These are phyloP conservation scores for Tetrao urogallus DNA, from an alignment of 2,113 vertebrate species.

Conservation along the genomic window DNA sequence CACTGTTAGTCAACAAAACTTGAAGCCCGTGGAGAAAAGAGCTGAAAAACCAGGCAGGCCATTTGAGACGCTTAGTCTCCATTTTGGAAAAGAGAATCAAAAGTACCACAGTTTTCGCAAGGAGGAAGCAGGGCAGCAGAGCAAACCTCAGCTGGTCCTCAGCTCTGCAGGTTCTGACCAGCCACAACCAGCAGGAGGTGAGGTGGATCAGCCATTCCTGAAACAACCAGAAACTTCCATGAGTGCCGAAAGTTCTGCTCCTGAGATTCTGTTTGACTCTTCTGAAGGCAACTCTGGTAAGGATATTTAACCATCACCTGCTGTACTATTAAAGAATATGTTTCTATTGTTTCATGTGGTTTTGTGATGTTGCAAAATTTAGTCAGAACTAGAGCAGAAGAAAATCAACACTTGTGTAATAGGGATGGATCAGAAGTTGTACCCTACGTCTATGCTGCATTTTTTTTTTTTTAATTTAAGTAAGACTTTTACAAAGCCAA, in stretches of 20 bases:
- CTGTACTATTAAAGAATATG: not conserved
- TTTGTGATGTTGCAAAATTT: not conserved
- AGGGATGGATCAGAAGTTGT: not conserved
- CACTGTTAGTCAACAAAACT: conserved; percentile 42
- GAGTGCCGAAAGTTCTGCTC: not conserved
- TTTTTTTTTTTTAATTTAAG: not conserved
- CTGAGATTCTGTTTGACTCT: conserved; percentile 21
- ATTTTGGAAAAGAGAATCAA: conserved; percentile 58
- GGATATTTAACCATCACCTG: not conserved
- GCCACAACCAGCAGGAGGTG: not conserved
- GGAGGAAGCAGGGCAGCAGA: conserved; percentile 4
- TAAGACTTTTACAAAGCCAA: not conserved
- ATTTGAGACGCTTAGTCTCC: conserved; percentile 78
- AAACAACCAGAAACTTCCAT: not conserved
- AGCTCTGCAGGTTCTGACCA: conserved; percentile 41
- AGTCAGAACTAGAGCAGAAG: not conserved
- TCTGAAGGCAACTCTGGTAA: conserved; percentile 56
- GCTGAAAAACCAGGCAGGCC: conserved; percentile 51
- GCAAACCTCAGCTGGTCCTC: not conserved
- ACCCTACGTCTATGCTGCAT: not conserved
- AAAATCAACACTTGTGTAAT: not conserved
- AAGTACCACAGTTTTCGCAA: conserved; percentile 13
- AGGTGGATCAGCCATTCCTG: conserved; percentile 6
- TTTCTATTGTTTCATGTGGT: not conserved
- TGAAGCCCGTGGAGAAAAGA: conserved; percentile 43